Evolutionary conservation across 2,113 vertebrate species (phyloP), one percentile per base, ranked within the genome.

Genomic region (Sphyrna mokarran): DNA sequence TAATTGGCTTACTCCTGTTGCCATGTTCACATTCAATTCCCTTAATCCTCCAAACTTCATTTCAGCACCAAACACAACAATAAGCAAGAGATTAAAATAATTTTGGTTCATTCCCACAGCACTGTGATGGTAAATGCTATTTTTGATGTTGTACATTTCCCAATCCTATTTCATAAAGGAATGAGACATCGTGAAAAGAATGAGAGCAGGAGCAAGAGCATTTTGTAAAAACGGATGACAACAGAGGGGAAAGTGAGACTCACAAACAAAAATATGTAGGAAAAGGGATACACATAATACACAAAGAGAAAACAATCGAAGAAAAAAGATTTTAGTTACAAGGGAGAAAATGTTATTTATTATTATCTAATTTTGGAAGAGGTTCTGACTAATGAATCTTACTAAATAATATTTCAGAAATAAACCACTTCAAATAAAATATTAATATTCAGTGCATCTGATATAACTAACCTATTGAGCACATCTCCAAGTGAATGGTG

Each of bases 401-500:
- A 93, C 1, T 10, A 66, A n/a, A 66, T 40, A 5, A 80, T 63
- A 89, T 91, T 93, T 93, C 94, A 95, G 94, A 70, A 72, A 72
- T 72, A 95, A 95, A 76, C 69, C 26, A 54, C 48, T 70, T 26
- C 23, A 72, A 70, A 70, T 40, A 70, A 90, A 72, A 54, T 13
- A 95, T 72, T 54, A 95, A 48, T 48, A 70, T 72, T 72, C 66
- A 29, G 43, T 90, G 11, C 18, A 22, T 20, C 61, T 66, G 63
- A 16, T 95, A 54, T 48, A 72, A 86, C 97, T 0, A 96, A 99
- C 98, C 98, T 11, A 97, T 97, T 0, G 96, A 97, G 96, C 96
- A 98, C 97, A 99, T 98, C 97, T 99, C 99, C 96, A 99, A 96
- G 95, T 97, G 97, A 97, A 98, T 98, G 95, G 98, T 98, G 96